Conservation (phyloP, 2,113 vertebrate species). For the Monopterus albus region DNA sequence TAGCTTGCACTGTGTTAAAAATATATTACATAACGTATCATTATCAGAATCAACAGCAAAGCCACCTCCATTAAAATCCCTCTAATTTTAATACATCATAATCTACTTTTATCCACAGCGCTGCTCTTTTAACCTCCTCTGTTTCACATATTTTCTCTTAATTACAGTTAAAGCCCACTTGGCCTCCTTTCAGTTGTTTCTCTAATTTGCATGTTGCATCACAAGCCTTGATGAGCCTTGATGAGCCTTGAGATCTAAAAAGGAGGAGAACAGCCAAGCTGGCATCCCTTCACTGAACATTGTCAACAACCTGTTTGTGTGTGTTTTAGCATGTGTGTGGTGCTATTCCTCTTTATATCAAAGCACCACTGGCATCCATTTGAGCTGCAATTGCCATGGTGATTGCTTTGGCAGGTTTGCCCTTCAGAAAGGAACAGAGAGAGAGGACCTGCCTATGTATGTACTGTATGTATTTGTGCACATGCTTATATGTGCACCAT, state of each 20-base stretch:
- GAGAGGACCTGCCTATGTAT: background rate
- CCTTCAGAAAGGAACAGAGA: background rate
- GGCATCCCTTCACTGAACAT: constrained; percentile 28
- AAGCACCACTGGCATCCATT: constrained; percentile 13
- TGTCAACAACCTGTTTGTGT: constrained; percentile 23
- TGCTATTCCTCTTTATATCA: constrained; percentile 1
- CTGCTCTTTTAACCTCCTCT: background rate
- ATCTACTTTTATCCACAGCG: background rate
- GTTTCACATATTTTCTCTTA: background rate
- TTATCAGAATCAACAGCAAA: background rate
- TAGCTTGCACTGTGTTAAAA: no score
- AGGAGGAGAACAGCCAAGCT: background rate
- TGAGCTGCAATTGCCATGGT: constrained; percentile 18
- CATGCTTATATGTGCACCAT: background rate
- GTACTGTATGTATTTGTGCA: background rate
- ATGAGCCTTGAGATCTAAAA: constrained; percentile 25
- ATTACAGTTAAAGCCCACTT: constrained; percentile 10
- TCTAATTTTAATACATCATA: background rate
- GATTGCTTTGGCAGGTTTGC: constrained; percentile 34
- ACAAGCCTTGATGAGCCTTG: constrained; percentile 13
- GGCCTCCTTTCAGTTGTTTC: constrained; percentile 15
- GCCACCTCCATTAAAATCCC: background rate
- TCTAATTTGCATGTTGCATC: constrained; percentile 39
- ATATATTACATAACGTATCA: no score
- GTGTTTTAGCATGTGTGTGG: background rate